phyloP scores from a whole-genome alignment of 2,797 vertebrate genomes.

The Psittacula derbiana region DNA sequence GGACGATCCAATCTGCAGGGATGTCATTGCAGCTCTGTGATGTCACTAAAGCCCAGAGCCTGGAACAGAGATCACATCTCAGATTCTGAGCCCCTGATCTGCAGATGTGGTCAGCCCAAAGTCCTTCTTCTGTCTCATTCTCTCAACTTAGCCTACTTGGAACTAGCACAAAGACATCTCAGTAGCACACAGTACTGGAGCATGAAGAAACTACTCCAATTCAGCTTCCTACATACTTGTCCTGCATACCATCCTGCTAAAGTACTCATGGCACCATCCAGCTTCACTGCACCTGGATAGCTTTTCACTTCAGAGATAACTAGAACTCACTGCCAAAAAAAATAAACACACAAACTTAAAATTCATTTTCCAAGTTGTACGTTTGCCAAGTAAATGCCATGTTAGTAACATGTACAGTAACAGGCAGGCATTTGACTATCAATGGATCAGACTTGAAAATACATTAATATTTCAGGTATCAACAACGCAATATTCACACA shows the following conservation, averaged over 20 bases:
- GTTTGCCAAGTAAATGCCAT: constrained; percentile 40
- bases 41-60: neutral
- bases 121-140: neutral
- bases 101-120: neutral
- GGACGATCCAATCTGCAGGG: neutral
- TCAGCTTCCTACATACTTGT: neutral
- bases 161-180: neutral
- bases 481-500: neutral
- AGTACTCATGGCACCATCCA: neutral
- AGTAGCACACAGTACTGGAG: neutral
- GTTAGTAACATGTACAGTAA: neutral
- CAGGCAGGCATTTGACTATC: neutral
- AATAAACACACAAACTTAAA: constrained; percentile 21
- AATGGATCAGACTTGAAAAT: neutral
- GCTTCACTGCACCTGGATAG: constrained; percentile 20
- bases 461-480: neutral
- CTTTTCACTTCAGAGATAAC: constrained; percentile 20
- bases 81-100: neutral
- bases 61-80: neutral
- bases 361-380: constrained; percentile 4
- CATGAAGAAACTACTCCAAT: neutral
- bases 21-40: neutral
- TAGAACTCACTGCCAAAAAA: constrained; percentile 21
- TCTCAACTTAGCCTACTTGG: neutral
- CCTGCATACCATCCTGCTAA: constrained; percentile 4